These are phyloP conservation scores for Drosophila atroscutellata DNA, from an alignment of 2,888 invertebrate species.

Conservation along the genomic window DNA sequence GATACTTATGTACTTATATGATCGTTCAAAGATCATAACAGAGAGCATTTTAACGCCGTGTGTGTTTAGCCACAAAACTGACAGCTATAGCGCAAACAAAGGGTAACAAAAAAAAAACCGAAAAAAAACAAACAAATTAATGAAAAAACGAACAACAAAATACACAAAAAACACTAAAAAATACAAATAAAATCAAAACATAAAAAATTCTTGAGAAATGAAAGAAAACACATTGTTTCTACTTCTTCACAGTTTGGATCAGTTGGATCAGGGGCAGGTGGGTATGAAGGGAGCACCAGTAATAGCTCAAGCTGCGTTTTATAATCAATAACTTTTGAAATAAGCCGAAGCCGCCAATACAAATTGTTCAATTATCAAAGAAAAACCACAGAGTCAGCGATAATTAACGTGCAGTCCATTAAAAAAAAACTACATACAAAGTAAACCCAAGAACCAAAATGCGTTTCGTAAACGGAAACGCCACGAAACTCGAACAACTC, in stretches of 20 bases:
- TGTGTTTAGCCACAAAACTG: slow-evolving; percentile 61
- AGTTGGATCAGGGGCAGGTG: neutral
- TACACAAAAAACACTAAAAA: slow-evolving; percentile 51
- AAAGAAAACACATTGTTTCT: slow-evolving; percentile 62
- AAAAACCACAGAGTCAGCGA: slow-evolving; percentile 74
- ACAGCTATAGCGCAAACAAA: slow-evolving; percentile 81
- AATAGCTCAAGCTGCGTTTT: slow-evolving; percentile 55
- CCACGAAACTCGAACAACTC: slow-evolving; percentile 48
- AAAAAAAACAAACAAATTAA: slow-evolving; percentile 21
- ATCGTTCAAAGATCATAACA: slow-evolving; percentile 49
- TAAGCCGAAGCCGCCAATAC: slow-evolving; percentile 57
- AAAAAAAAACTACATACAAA: slow-evolving; percentile 7
- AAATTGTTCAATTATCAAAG: slow-evolving; percentile 72
- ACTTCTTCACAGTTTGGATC: slow-evolving; percentile 4
- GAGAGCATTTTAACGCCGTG: slow-evolving; percentile 70
- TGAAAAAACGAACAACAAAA: slow-evolving; percentile 54
- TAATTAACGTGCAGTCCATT: slow-evolving; percentile 67
- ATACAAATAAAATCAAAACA: slow-evolving; percentile 74
- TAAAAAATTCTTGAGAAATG: slow-evolving; percentile 76
- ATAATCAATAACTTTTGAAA: slow-evolving; percentile 75
- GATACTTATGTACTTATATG: slow-evolving; percentile 42
- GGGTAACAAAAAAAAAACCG: slow-evolving; percentile 51
- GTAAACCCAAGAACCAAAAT: slow-evolving; percentile 39
- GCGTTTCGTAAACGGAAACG: slow-evolving; percentile 59
- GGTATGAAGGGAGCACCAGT: slow-evolving; percentile 7